These are phyloP conservation scores for Rotaria magnacalcarata DNA, from an alignment of 2,888 invertebrate species.

Conservation along the genomic window DNA sequence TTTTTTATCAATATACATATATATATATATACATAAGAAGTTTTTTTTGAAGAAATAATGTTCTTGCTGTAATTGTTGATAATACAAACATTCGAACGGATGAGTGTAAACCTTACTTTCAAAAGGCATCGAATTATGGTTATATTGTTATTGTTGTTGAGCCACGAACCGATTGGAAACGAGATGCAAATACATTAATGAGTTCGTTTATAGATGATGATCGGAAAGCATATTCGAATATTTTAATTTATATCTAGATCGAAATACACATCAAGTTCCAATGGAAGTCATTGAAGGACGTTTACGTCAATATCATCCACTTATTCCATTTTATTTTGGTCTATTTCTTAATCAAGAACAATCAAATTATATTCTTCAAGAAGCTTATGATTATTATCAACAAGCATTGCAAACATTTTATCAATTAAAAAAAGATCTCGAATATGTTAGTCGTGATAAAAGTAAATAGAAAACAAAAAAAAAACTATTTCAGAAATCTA, in stretches of 20 bases:
- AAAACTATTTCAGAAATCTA: background rate
- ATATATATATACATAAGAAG: no score
- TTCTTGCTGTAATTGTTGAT: slow-evolving; percentile 54
- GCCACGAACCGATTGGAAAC: slow-evolving; percentile 57
- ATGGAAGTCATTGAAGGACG: background rate
- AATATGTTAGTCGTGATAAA: background rate
- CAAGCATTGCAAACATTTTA: slow-evolving; percentile 21
- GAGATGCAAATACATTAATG: slow-evolving; percentile 51
- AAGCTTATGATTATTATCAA: slow-evolving; percentile 15
- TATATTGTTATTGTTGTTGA: slow-evolving; percentile 55
- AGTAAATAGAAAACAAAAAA: background rate
- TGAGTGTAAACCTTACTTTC: slow-evolving; percentile 55
- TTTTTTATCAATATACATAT: no score
- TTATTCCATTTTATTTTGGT: slow-evolving; percentile 49
- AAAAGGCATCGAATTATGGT: slow-evolving; percentile 50
- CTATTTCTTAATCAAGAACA: slow-evolving; percentile 49
- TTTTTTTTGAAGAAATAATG: background rate
- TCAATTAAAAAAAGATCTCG: background rate
- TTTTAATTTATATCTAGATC: background rate
- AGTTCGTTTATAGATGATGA: background rate
- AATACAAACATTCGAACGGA: slow-evolving; percentile 57
- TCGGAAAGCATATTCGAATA: no score
- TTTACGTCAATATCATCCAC: slow-evolving; percentile 41
- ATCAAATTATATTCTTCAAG: slow-evolving; percentile 43
- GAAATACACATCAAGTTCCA: slow-evolving; percentile 44